Evolutionary conservation across 2,113 vertebrate genomes (phyloP), one percentile per base, ranked within the genome.

Genomic region (Melierax canorus): DNA sequence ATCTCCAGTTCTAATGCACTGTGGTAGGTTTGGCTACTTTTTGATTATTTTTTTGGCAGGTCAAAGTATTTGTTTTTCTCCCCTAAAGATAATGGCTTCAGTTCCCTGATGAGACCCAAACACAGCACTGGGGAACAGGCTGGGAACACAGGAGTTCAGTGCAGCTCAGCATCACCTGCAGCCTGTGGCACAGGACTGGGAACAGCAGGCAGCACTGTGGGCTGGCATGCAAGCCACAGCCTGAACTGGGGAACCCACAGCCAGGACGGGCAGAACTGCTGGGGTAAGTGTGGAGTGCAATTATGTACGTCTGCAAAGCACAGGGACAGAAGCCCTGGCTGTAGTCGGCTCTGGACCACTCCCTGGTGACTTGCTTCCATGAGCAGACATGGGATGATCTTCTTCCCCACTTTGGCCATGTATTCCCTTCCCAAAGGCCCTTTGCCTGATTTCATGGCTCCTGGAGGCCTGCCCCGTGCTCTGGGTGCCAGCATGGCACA

Each of bases 11-110:
- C 86, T 26, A 60, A 68, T 5, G 39, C 67, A 14, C 95, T 87
- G 91, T 81, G 92, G 93, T 72, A 97, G 92, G 80, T 90, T 93
- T 94, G 90, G 77, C 91, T 95, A 79, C 81, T 80, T 88, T 56
- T 5, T 62, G 26, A 58, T 62, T 51, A 23, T 62, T 68, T 77
- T 74, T 60, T 50, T 80, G 68, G 87, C 94, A 95, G 67, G 63
- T 86, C 45, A 48, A 63, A 94, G 39, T 45, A 45, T 77, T 96
- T 93, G 71, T 76, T 96, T 83, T 88, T 73, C 55, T 88, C 18
- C 41, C 45, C 32, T 73, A 77, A 86, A 94, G 78, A 88, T 68
- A 86, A 86, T 4, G 30, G 39, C 53, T 95, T 91, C 15, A 12
- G 76, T 86, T 92, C 88, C 63, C 38, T 11, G 20, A 22, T 29